These are phyloP conservation scores for Porites lutea DNA, from an alignment of 64 coral and sea anemone species.

Conservation along the genomic window DNA sequence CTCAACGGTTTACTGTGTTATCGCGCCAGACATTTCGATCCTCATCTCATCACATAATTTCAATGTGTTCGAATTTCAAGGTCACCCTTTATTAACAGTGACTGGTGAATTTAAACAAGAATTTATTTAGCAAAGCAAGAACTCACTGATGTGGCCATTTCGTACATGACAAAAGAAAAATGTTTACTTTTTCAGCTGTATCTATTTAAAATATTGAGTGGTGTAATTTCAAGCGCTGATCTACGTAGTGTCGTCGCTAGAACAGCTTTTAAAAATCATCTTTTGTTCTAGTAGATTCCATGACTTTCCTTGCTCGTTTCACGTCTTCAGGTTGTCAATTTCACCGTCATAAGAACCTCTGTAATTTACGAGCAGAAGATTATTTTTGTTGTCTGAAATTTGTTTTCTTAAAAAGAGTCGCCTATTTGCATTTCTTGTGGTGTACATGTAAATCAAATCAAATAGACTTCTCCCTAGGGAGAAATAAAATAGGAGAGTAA, in stretches of 20 bases:
- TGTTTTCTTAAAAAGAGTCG: background rate
- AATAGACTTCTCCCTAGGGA: background rate
- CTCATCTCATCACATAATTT: background rate
- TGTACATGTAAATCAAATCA: constrained; percentile 8
- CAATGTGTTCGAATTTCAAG: background rate
- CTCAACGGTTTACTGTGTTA: no score
- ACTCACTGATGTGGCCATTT: background rate
- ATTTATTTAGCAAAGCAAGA: background rate
- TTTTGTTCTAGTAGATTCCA: background rate
- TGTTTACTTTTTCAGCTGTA: constrained; percentile 12
- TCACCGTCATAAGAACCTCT: background rate
- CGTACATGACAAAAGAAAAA: background rate
- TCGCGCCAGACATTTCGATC: background rate
- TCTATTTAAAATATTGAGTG: background rate
- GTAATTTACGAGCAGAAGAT: constrained; percentile 3
- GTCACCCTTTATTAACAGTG: background rate
- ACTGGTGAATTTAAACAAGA: background rate
- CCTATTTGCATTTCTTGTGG: constrained; percentile 46
- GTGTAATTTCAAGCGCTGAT: background rate
- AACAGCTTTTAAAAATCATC: background rate
- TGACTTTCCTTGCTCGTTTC: background rate
- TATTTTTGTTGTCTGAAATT: background rate
- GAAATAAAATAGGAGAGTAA: background rate
- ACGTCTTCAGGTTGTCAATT: constrained; percentile 19
- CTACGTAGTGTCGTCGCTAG: background rate